Percentiles rank a stretch among this genome's conserved stretches.
Evolutionary conservation across 2,113 vertebrate species (phyloP).

Genomic region (Burhinus bistriatus): DNA sequence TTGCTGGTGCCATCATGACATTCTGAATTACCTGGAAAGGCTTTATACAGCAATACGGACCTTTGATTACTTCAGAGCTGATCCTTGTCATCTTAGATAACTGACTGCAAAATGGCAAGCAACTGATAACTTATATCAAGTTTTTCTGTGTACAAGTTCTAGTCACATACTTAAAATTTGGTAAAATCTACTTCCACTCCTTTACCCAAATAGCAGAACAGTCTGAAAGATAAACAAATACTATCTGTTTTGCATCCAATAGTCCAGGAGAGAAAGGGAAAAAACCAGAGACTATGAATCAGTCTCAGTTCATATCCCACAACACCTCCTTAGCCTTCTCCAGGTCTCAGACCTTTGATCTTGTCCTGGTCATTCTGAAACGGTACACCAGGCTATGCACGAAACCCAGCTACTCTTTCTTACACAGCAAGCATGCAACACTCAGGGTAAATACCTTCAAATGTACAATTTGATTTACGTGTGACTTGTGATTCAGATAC

Average conservation of each 20-base stretch:
- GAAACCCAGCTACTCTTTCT: background rate
- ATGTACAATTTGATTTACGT: background rate
- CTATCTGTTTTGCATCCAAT: background rate
- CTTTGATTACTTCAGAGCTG: background rate
- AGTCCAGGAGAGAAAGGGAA: background rate
- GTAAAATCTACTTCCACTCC: background rate
- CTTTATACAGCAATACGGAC: background rate
- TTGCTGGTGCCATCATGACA: background rate
- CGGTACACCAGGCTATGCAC: background rate
- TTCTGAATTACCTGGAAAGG: background rate
- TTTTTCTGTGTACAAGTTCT: background rate
- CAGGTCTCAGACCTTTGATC: background rate
- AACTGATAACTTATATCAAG: background rate
- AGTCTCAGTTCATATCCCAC: background rate
- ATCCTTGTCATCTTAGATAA: background rate
- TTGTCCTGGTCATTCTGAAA: background rate
- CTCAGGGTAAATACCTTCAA: background rate
- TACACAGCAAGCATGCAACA: background rate
- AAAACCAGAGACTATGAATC: background rate
- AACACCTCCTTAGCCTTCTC: background rate
- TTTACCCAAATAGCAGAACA: background rate
- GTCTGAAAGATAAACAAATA: background rate
- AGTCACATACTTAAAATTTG: background rate
- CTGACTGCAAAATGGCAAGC: background rate
- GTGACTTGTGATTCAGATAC: background rate